phyloP scores from a whole-genome alignment of 1,140 invertebrate genomes.

The Augochlora pura region DNA sequence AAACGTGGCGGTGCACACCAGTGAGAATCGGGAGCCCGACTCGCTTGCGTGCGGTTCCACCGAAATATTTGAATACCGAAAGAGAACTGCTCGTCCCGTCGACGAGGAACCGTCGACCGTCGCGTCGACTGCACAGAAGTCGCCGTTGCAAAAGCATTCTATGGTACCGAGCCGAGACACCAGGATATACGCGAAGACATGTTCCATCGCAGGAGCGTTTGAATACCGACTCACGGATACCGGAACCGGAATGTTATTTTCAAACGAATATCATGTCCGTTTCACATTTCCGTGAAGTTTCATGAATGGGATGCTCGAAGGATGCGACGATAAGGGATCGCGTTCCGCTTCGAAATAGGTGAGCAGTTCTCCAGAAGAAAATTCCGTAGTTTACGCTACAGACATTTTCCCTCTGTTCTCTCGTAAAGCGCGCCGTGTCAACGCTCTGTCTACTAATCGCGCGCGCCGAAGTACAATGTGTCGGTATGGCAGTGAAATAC shows the following conservation, averaged over 20 bases:
- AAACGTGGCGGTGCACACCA: conserved; percentile 58
- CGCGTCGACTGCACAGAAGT: not conserved
- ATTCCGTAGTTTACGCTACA: not conserved
- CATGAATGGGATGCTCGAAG: conserved; percentile 15
- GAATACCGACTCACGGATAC: not conserved
- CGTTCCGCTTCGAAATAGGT: not conserved
- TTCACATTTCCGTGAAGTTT: not conserved
- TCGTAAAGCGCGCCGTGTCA: too few species aligned
- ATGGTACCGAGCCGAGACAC: too few species aligned
- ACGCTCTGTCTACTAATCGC: not conserved
- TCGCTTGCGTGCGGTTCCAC: conserved; percentile 62
- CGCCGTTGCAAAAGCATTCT: not conserved
- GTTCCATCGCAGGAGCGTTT: not conserved
- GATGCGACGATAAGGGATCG: not conserved
- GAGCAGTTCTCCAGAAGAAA: not conserved
- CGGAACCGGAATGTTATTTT: not conserved
- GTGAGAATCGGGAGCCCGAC: conserved; percentile 68
- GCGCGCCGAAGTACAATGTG: conserved; percentile 42
- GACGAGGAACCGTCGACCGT: not conserved
- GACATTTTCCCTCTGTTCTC: not conserved
- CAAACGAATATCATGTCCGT: not conserved
- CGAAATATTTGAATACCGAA: conserved; percentile 23
- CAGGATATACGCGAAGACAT: not conserved
- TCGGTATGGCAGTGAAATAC: conserved; percentile 66
- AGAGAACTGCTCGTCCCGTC: not conserved